Percentiles rank a stretch among this genome's conserved stretches.
phyloP scores from a whole-genome alignment of 2,797 vertebrate species.

The Karalla daura region DNA sequence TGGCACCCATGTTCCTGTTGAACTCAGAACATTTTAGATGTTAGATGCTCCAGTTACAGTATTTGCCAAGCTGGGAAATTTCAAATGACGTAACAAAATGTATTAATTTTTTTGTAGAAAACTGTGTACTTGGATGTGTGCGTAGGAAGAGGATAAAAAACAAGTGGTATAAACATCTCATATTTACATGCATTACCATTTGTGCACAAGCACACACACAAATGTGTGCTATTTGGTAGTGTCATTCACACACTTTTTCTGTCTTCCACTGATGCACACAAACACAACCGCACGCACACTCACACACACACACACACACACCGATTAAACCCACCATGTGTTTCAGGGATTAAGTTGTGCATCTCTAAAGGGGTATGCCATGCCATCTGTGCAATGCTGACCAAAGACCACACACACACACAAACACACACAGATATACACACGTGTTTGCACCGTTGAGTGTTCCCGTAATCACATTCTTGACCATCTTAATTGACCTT shows the following conservation, averaged over 20 bases:
- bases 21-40: no score
- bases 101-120: no score
- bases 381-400: conserved; percentile 73
- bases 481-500: conserved; percentile 14
- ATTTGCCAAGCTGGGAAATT: no score
- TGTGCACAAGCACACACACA: not conserved
- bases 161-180: no score
- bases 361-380: conserved; percentile 48
- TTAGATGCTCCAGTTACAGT: no score
- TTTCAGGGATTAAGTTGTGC: conserved; percentile 63
- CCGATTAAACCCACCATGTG: conserved; percentile 59
- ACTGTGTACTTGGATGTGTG: no score
- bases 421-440: not conserved
- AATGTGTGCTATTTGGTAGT: not conserved
- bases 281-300: conserved; percentile 1
- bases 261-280: not conserved
- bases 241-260: not conserved
- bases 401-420: conserved; percentile 22
- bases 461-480: not conserved
- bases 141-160: no score
- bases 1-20: no score
- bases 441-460: not conserved
- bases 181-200: no score
- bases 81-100: no score
- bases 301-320: conserved; percentile 2